Conservation (phyloP, 2,797 vertebrate genomes). For the Paedocypris micromegethes region DNA sequence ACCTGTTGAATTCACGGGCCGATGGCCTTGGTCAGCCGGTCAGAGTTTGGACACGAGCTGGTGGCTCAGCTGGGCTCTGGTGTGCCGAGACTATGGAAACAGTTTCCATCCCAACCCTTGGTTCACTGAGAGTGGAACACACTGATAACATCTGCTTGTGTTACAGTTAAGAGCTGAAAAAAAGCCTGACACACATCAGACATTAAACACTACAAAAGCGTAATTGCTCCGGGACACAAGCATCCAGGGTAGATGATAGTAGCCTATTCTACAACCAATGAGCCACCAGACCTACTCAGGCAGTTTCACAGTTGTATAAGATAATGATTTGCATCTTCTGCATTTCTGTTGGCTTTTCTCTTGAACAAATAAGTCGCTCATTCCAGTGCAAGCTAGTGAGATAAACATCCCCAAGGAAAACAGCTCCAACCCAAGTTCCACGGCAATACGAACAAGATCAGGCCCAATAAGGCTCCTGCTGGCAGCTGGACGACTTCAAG, state of each 20-base stretch:
- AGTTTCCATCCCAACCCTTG: conserved; percentile 41
- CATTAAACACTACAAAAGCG: not conserved
- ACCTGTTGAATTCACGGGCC: conserved; percentile 51
- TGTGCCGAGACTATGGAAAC: conserved; percentile 47
- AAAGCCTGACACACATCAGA: conserved; percentile 7
- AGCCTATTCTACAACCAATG: not conserved
- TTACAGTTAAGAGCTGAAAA: not conserved
- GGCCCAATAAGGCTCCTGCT: not conserved
- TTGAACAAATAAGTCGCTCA: conserved; percentile 25
- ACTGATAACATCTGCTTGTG: conserved; percentile 32
- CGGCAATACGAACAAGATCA: too few relatives aligned
- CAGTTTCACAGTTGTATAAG: conserved; percentile 8
- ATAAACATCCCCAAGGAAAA: conserved; percentile 12
- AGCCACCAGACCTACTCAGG: not conserved
- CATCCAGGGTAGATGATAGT: too few relatives aligned
- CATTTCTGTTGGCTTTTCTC: conserved; percentile 6
- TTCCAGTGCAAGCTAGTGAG: conserved; percentile 10
- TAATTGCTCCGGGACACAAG: too few relatives aligned
- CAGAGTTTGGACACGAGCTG: conserved; percentile 35
- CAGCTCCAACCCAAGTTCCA: not conserved
- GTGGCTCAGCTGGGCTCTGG: conserved; percentile 1
- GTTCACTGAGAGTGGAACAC: conserved; percentile 31
- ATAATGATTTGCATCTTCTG: conserved; percentile 40
- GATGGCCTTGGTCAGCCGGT: conserved; percentile 44
- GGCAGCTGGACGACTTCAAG: conserved; percentile 50